phyloP scores from a whole-genome alignment of 2,888 invertebrate species.

The Mermis nigrescens region DNA sequence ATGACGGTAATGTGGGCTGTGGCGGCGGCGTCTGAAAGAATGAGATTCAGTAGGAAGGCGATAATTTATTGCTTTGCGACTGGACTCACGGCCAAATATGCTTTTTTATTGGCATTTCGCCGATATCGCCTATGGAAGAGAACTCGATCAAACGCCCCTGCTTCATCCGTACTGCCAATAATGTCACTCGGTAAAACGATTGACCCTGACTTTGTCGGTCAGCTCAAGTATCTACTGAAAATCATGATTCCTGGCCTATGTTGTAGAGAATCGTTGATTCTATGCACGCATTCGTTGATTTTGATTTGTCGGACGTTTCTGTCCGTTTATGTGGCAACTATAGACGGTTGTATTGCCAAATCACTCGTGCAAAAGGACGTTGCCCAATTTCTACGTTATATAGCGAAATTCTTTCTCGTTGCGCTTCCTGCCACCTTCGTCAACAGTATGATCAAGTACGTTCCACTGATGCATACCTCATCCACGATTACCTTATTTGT shows the following conservation, averaged over 20 bases:
- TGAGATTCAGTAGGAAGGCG: too few species aligned
- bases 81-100: too few species aligned
- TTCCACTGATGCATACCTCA: conserved; percentile 28
- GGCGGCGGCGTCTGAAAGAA: too few species aligned
- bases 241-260: conserved; percentile 72
- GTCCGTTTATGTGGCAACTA: conserved; percentile 85
- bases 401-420: conserved; percentile 78
- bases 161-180: too few species aligned
- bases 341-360: conserved; percentile 80
- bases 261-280: conserved; percentile 53
- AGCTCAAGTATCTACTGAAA: conserved; percentile 53
- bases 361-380: conserved; percentile 60
- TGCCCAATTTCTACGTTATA: conserved; percentile 51
- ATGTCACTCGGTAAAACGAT: too few species aligned
- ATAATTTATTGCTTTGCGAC: too few species aligned
- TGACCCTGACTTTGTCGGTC: too few species aligned
- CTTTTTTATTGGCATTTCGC: too few species aligned
- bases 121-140: too few species aligned
- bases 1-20: too few species aligned
- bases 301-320: conserved; percentile 77
- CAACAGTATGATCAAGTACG: conserved; percentile 88
- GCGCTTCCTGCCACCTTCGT: conserved; percentile 92
- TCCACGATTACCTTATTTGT: too few species aligned
- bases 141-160: too few species aligned
- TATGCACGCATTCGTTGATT: conserved; percentile 68